Evolutionary conservation across 2,888 invertebrate species (phyloP).

Genomic region (Disparrhopalites patrizii): DNA sequence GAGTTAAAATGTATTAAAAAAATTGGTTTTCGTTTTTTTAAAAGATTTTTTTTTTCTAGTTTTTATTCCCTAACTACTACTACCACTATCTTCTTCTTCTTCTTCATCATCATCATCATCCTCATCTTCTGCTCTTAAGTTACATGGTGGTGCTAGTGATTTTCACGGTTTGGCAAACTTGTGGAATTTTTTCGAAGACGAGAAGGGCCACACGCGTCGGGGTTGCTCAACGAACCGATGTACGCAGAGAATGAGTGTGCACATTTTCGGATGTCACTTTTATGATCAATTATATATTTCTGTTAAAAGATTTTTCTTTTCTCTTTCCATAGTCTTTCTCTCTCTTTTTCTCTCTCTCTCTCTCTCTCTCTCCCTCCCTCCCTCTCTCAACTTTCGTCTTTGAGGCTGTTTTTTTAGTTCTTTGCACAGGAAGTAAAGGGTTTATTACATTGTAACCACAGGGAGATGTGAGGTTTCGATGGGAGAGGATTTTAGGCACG

Average conservation of each 20-base stretch:
- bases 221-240: constrained; percentile 27
- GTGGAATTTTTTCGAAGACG: constrained; percentile 20
- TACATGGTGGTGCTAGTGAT: constrained; percentile 11
- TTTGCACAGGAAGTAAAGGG: constrained; percentile 29
- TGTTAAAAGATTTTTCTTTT: constrained; percentile 21
- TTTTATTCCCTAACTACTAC: too few relatives aligned
- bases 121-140: not conserved
- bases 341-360: not conserved
- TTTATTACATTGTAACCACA: constrained; percentile 29
- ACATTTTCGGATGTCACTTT: constrained; percentile 29
- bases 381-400: too few relatives aligned
- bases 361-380: not conserved
- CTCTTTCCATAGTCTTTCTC: constrained; percentile 12
- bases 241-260: constrained; percentile 21
- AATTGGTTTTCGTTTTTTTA: too few relatives aligned
- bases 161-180: constrained; percentile 28
- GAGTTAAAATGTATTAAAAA: not conserved
- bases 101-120: too few relatives aligned
- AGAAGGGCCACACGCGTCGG: constrained; percentile 25
- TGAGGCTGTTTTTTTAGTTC: too few relatives aligned
- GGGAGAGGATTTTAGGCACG: constrained; percentile 29
- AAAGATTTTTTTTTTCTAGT: too few relatives aligned
- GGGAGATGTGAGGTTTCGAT: constrained; percentile 27
- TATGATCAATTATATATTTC: constrained; percentile 30
- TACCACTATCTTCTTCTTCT: too few relatives aligned